phyloP scores from a whole-genome alignment of 1,140 invertebrate genomes.

The Penaeus japonicus region DNA sequence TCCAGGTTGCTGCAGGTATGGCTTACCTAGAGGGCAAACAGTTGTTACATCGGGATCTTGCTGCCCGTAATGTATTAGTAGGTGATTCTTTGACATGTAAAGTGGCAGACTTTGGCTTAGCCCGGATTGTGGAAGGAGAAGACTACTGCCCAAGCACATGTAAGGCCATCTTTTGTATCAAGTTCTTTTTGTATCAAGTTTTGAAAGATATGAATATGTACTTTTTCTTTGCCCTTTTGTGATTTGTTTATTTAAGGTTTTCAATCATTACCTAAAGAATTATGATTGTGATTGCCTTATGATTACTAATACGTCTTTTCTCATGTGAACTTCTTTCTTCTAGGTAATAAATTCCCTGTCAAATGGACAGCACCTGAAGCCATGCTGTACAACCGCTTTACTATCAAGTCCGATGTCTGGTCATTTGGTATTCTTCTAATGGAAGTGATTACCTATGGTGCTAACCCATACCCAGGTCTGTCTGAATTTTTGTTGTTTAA shows the following conservation, averaged over 20 bases:
- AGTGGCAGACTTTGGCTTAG: conserved; percentile 98
- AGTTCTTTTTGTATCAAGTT: too few relatives aligned
- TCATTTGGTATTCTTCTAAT: conserved; percentile 96
- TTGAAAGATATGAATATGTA: too few relatives aligned
- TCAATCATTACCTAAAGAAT: too few relatives aligned
- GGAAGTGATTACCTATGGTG: conserved; percentile 94
- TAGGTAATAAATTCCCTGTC: conserved; percentile 87
- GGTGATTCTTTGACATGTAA: conserved; percentile 87
- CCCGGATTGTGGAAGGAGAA: conserved; percentile 64
- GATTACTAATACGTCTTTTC: not conserved
- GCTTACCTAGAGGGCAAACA: conserved; percentile 66
- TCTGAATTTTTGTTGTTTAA: not conserved
- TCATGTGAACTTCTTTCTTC: not conserved
- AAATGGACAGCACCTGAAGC: conserved; percentile 99
- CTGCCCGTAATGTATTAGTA: conserved; percentile 92
- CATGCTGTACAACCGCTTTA: conserved; percentile 95
- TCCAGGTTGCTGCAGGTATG: conserved; percentile 67
- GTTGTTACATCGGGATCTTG: conserved; percentile 85
- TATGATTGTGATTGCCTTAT: too few relatives aligned
- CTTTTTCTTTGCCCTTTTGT: too few relatives aligned
- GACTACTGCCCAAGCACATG: conserved; percentile 56
- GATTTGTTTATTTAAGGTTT: too few relatives aligned
- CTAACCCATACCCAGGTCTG: conserved; percentile 92
- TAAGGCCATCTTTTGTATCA: conserved; percentile 31
- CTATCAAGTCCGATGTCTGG: conserved; percentile 98